A percentile compares a stretch with the other conserved stretches of the same genome.
These are phyloP conservation scores for Lathronympha strigana DNA, from an alignment of 2,888 invertebrate species.

Conservation along the genomic window DNA sequence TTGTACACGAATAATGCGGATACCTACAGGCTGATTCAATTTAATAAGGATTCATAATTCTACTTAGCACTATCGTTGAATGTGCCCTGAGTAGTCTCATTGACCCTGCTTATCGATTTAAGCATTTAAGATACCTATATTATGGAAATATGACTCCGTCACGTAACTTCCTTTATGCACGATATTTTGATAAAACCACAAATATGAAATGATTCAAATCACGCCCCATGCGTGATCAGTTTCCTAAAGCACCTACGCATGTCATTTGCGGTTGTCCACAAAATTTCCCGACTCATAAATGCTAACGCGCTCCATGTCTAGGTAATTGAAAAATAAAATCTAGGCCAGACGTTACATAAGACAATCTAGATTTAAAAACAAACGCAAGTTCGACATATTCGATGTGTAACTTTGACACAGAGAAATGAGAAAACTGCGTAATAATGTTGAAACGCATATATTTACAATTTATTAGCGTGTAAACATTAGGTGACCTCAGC, in stretches of 20 bases:
- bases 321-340: no score
- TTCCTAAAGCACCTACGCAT: conserved; percentile 20
- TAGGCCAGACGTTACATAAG: conserved; percentile 19
- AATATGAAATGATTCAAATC: conserved; percentile 7
- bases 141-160: neutral
- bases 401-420: conserved; percentile 33
- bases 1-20: neutral
- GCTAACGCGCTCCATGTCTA: neutral
- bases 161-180: conserved; percentile 3
- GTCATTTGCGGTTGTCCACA: conserved; percentile 31
- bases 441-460: conserved; percentile 39
- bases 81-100: no score
- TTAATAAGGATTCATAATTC: neutral
- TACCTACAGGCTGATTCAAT: neutral
- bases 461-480: conserved; percentile 39
- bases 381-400: conserved; percentile 15
- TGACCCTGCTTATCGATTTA: no score
- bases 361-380: conserved; percentile 13
- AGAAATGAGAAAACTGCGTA: conserved; percentile 33
- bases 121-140: no score
- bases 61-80: no score
- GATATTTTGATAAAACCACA: conserved; percentile 5
- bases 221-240: conserved; percentile 8
- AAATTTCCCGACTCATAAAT: conserved; percentile 18
- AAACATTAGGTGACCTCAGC: conserved; percentile 38